Conservation (phyloP, 2,888 invertebrate species). For the Monoplex corrugatus region DNA sequence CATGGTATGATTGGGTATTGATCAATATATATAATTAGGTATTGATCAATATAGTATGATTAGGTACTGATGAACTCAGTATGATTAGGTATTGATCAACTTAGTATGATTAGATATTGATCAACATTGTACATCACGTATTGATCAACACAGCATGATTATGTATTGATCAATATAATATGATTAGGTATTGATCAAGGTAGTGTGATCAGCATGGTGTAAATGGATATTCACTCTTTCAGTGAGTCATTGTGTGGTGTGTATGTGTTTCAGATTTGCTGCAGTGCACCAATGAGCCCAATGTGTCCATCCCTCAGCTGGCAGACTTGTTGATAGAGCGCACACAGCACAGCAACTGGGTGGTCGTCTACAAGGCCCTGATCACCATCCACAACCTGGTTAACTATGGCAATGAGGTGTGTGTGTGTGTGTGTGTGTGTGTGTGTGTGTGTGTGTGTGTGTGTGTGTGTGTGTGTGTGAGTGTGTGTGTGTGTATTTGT, state of each 20-base stretch:
- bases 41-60: background rate
- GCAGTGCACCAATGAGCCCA: conserved; percentile 99
- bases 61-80: too few relatives aligned
- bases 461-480: background rate
- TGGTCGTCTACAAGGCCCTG: conserved; percentile 98
- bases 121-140: too few relatives aligned
- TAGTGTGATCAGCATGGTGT: background rate
- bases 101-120: background rate
- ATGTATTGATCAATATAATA: background rate
- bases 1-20: background rate
- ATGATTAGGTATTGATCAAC: background rate
- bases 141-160: background rate
- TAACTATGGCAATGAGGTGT: conserved; percentile 99
- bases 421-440: conserved; percentile 32
- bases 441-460: conserved; percentile 20
- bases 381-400: conserved; percentile 99
- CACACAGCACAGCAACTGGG: conserved; percentile 98
- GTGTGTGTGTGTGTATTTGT: background rate
- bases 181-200: background rate
- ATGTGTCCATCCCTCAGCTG: conserved; percentile 99
- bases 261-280: conserved; percentile 92
- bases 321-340: conserved; percentile 98
- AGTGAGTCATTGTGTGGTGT: too few relatives aligned
- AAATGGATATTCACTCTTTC: too few relatives aligned
- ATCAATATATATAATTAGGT: background rate